Base-by-base conservation (phyloP, 2,113 vertebrate species). In the Anser brachyrhynchus region DNA sequence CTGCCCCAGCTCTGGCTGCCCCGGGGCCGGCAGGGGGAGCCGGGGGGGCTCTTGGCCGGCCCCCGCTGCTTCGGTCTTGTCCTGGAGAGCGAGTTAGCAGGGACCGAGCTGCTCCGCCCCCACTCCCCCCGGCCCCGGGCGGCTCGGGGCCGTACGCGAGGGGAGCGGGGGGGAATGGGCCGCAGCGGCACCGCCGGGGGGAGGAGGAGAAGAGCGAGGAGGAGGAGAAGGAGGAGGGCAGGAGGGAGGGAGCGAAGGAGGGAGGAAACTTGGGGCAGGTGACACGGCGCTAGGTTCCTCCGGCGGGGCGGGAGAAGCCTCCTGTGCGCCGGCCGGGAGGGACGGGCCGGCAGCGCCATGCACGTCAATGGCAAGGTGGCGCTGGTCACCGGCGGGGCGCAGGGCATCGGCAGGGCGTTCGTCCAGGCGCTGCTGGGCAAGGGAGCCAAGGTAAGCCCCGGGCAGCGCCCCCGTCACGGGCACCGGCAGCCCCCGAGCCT, bases 331-430 rank as follows among this genome's bases (percentile, higher is more conserved):
- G 62, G 46, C 6, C 14, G 77, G 66, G 67, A 64, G 3, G 14
- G 41, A 33, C 86, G 57, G 78, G 66, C 52, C 9, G 74, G 79
- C n/a, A 61, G 91, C 78, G 75, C 70, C 96, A 99, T 99, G 99
- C 98, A 99, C 95, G 98, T 99, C 89, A 97, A 95, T 88, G 98
- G 98, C 52, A 99, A 98, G 98, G 99, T 99, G 96, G 99, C 99
- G 35, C 98, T 99, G 97, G 99, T 99, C 93, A 99, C 99, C 6
- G 99, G 99, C 26, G 99, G 98, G 15, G 99, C 99, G 19, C 99
- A 99, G 97, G 99, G 99, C 87, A 99, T 99, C n/a, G 99, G 99
- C 55, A 96, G 97, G 66, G 99, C 99, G 2, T 98, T 97, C 49
- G 98, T 98, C 1, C 98, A 99, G 87, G 98, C 97, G 9, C 98